Evolutionary conservation across 37 sponge, comb jelly and placozoan genomes (phyloP).

Genomic region (Ianthella basta): DNA sequence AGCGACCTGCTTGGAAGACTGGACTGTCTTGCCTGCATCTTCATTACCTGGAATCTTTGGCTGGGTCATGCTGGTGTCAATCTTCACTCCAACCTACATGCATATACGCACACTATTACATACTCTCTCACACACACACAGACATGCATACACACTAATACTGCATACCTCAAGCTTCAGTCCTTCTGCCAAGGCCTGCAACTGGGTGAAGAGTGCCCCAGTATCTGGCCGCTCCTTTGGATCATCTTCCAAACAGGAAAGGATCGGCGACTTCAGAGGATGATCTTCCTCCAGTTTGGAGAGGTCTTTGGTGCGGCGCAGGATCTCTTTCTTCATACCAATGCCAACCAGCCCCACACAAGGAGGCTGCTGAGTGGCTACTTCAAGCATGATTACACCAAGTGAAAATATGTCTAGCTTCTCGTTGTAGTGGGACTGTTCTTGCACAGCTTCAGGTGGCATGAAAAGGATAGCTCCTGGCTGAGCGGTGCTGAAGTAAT

Average conservation of each 20-base stretch:
- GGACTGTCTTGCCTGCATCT: too few relatives aligned
- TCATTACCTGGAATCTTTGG: too few relatives aligned
- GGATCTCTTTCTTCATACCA: background rate
- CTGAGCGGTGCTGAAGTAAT: background rate
- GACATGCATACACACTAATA: background rate
- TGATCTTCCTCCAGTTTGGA: slow-evolving; percentile 2
- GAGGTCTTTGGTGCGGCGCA: background rate
- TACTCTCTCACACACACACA: slow-evolving; percentile 15
- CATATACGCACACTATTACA: slow-evolving; percentile 6
- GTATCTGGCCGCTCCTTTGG: background rate
- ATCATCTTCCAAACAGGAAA: background rate
- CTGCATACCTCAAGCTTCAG: background rate
- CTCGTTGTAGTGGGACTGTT: background rate
- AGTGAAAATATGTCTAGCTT: slow-evolving; percentile 42
- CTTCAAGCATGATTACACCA: slow-evolving; percentile 14
- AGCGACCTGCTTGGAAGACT: too few relatives aligned
- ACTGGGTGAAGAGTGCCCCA: background rate
- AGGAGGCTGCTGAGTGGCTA: slow-evolving; percentile 4
- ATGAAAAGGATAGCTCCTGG: slow-evolving; percentile 29
- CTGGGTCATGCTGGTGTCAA: background rate
- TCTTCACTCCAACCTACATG: background rate
- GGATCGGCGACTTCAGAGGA: background rate
- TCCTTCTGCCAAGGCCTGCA: background rate
- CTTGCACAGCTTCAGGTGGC: slow-evolving; percentile 32
- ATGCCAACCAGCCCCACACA: background rate